These are phyloP conservation scores for Macrobrachium rosenbergii DNA, from an alignment of 1,140 invertebrate species.

Conservation along the genomic window DNA sequence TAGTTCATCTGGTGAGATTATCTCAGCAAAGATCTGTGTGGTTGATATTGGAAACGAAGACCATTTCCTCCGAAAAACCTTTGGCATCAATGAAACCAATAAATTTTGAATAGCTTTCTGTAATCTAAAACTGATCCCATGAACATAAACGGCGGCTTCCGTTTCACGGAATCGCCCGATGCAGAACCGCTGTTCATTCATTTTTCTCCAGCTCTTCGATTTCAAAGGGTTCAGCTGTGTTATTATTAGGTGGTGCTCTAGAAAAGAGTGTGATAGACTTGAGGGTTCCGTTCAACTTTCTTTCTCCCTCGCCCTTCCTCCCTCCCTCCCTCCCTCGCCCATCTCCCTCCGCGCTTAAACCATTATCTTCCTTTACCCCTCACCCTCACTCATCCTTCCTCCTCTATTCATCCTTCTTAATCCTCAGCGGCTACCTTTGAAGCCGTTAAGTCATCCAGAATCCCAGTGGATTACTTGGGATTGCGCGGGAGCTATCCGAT, in stretches of 20 bases:
- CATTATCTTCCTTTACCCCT: neutral
- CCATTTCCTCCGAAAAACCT: no score
- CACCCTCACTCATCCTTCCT: neutral
- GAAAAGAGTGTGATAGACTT: constrained; percentile 28
- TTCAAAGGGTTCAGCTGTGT: constrained; percentile 56
- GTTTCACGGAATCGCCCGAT: neutral
- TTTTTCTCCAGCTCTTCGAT: constrained; percentile 25
- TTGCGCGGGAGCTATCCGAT: constrained; percentile 27
- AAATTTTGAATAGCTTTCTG: no score
- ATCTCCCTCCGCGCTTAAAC: neutral
- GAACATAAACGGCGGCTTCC: no score
- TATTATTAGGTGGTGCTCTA: constrained; percentile 43
- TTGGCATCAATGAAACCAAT: no score
- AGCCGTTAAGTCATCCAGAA: constrained; percentile 56
- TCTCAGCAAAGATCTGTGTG: no score
- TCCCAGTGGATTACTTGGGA: constrained; percentile 47
- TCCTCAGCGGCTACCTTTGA: constrained; percentile 57
- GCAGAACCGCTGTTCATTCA: constrained; percentile 31
- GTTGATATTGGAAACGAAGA: no score
- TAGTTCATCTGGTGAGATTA: no score
- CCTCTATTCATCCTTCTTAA: neutral
- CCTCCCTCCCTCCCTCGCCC: neutral
- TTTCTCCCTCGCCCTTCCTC: neutral
- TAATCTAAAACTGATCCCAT: no score
- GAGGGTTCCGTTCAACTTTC: neutral